Conservation (phyloP, 2,888 invertebrate genomes). For the Diachrysia chrysitis region DNA sequence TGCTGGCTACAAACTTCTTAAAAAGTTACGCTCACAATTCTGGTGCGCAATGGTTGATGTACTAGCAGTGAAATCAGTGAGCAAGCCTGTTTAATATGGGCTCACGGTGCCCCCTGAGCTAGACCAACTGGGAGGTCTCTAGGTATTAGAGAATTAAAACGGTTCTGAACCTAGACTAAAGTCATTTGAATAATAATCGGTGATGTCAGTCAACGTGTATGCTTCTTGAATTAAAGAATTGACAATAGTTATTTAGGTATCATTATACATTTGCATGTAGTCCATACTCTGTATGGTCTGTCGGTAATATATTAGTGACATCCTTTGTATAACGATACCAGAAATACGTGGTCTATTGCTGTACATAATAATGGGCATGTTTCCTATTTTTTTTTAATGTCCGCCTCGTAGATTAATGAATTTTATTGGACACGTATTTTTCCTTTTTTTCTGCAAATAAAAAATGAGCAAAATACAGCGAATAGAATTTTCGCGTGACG, state of each 20-base stretch:
- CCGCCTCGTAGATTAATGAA: too few relatives aligned
- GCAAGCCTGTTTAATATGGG: not conserved
- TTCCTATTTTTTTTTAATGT: too few relatives aligned
- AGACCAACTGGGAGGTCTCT: slow-evolving; percentile 28
- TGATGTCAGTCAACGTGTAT: slow-evolving; percentile 18
- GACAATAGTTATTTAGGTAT: slow-evolving; percentile 37
- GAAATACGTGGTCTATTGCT: too few relatives aligned
- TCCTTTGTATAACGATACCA: not conserved
- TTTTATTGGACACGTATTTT: too few relatives aligned
- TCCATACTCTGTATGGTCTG: not conserved
- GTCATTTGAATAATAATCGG: slow-evolving; percentile 13
- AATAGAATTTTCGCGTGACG: too few relatives aligned
- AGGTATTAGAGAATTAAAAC: slow-evolving; percentile 13
- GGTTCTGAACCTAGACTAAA: slow-evolving; percentile 10
- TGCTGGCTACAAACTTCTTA: not conserved
- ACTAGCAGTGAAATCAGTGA: not conserved
- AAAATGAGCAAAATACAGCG: too few relatives aligned
- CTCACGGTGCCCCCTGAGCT: not conserved
- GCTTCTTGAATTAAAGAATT: slow-evolving; percentile 14
- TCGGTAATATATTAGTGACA: not conserved
- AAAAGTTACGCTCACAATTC: not conserved
- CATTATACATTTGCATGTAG: slow-evolving; percentile 8
- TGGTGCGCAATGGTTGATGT: not conserved
- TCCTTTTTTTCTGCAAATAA: too few relatives aligned
- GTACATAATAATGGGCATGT: too few relatives aligned